Evolutionary conservation across 1,140 invertebrate genomes (phyloP).

Genomic region (Ganaspis sp.): DNA sequence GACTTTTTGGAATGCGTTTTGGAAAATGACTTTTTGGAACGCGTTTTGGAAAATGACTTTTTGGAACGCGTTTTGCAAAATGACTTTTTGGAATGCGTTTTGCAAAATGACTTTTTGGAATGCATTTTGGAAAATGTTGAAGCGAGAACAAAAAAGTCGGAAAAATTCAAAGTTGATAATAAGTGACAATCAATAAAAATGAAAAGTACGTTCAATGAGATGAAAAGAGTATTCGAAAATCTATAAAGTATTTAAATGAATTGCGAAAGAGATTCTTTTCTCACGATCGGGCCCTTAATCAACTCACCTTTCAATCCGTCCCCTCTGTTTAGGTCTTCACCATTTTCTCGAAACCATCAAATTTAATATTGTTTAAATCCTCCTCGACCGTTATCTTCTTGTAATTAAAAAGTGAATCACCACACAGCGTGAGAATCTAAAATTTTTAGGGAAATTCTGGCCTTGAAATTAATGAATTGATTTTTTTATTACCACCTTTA

Average conservation of each 20-base stretch:
- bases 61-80: no score
- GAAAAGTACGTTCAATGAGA: not conserved
- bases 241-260: constrained; percentile 4
- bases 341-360: not conserved
- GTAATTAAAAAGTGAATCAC: constrained; percentile 15
- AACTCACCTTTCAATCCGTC: not conserved
- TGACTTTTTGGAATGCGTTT: no score
- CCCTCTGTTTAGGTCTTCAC: not conserved
- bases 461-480: not conserved
- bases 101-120: no score
- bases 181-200: no score
- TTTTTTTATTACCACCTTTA: constrained; percentile 1
- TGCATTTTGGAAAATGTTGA: no score
- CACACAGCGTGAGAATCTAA: not conserved
- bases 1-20: no score
- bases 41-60: no score
- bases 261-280: not conserved
- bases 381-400: not conserved
- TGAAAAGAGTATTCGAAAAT: not conserved
- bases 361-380: constrained; percentile 12
- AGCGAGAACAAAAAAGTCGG: constrained; percentile 67
- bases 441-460: not conserved
- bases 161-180: no score
- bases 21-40: no score
- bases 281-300: constrained; percentile 14